phyloP scores from a whole-genome alignment of 2,888 invertebrate genomes.

The Hofmannophila pseudospretella region DNA sequence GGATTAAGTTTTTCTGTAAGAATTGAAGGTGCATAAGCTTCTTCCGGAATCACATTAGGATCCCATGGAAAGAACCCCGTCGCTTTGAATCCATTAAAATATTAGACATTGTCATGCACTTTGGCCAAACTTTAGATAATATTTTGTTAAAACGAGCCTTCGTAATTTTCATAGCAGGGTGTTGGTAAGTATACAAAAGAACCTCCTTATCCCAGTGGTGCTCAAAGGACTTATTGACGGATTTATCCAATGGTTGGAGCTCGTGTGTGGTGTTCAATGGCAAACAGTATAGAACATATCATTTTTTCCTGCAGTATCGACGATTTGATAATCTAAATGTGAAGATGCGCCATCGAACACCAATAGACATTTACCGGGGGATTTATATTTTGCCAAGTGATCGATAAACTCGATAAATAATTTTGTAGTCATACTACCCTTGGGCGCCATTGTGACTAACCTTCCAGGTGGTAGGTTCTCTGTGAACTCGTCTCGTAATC shows the following conservation, averaged over 20 bases:
- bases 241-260: conserved; percentile 18
- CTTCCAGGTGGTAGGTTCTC: conserved; percentile 16
- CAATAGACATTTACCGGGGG: conserved; percentile 12
- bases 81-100: conserved; percentile 15
- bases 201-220: conserved; percentile 6
- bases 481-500: conserved; percentile 11
- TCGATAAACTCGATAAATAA: conserved; percentile 10
- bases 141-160: conserved; percentile 4
- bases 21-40: conserved; percentile 13
- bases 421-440: conserved; percentile 15
- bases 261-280: conserved; percentile 17
- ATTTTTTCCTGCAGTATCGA: conserved; percentile 13
- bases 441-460: conserved; percentile 14
- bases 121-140: conserved; percentile 4
- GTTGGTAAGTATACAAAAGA: not conserved
- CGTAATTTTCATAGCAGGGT: conserved; percentile 3
- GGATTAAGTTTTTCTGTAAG: conserved; percentile 1
- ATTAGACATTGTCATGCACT: too few relatives aligned
- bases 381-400: conserved; percentile 12
- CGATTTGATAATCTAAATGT: conserved; percentile 11
- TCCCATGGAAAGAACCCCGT: conserved; percentile 15
- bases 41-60: conserved; percentile 13
- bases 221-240: conserved; percentile 3
- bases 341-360: conserved; percentile 15
- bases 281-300: conserved; percentile 13